Percentiles rank a stretch among this genome's conserved stretches.
Evolutionary conservation across 53 echinoderm and acorn worm species (phyloP).

Genomic region (Holothuria leucospilota): DNA sequence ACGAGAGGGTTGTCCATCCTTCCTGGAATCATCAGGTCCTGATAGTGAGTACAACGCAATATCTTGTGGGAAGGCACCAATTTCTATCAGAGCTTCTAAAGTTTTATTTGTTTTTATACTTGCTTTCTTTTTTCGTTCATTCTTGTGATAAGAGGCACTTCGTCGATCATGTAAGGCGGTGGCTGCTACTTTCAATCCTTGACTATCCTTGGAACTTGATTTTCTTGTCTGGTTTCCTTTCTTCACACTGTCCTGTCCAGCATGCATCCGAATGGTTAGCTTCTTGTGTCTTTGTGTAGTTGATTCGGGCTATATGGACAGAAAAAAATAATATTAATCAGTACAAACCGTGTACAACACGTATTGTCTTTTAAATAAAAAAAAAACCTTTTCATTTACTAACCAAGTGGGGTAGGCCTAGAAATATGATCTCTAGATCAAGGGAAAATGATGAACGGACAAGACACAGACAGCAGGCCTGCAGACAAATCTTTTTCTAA

Average conservation of each 20-base stretch:
- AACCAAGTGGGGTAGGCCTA: too few relatives aligned
- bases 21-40: too few relatives aligned
- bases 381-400: too few relatives aligned
- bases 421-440: too few relatives aligned
- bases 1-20: too few relatives aligned
- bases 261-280: conserved; percentile 43
- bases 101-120: conserved; percentile 36
- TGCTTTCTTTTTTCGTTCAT: neutral
- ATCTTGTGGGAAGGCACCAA: conserved; percentile 52
- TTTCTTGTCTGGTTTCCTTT: neutral
- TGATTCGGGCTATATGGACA: neutral
- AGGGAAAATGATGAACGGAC: too few relatives aligned
- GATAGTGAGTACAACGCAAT: neutral
- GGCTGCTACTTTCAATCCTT: neutral
- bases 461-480: too few relatives aligned
- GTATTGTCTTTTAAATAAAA: too few relatives aligned
- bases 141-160: conserved; percentile 16
- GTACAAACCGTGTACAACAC: too few relatives aligned
- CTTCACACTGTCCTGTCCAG: conserved; percentile 10
- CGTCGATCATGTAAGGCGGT: neutral
- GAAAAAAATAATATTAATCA: neutral
- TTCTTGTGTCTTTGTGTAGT: neutral
- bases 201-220: neutral
- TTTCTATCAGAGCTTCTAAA: conserved; percentile 51
- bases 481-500: too few relatives aligned